phyloP scores from a whole-genome alignment of 1,140 invertebrate species.

The Heterodera schachtii region DNA sequence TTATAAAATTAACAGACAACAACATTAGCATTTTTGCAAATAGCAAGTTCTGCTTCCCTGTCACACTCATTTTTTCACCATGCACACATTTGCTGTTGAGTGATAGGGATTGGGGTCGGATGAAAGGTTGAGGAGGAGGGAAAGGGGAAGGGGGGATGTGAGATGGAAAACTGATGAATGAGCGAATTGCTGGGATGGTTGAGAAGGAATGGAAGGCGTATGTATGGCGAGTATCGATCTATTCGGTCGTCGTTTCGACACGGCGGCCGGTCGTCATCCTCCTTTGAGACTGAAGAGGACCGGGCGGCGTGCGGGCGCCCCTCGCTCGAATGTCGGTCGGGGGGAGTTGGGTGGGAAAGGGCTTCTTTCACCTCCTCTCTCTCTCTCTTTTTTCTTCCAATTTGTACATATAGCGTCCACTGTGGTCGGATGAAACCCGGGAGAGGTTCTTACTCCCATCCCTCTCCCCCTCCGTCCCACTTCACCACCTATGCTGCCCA shows the following conservation, averaged over 20 bases:
- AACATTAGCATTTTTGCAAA: no score
- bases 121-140: background rate
- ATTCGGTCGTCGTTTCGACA: conserved; percentile 15
- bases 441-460: background rate
- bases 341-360: background rate
- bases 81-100: background rate
- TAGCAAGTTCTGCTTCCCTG: no score
- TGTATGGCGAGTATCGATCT: conserved; percentile 18
- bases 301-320: background rate
- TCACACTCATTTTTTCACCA: background rate
- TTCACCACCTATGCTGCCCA: no score
- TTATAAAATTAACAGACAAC: no score
- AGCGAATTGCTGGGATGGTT: background rate
- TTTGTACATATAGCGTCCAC: background rate
- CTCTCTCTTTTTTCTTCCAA: background rate
- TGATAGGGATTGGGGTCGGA: background rate
- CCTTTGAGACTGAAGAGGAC: background rate
- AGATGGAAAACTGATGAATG: conserved; percentile 5
- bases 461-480: no score
- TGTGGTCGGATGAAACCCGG: background rate
- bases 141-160: background rate
- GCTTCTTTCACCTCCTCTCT: background rate
- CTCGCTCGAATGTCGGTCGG: background rate
- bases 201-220: background rate
- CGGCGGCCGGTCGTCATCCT: background rate